Evolutionary conservation across 2,888 invertebrate species (phyloP).

Genomic region (Mesochorus sp.): DNA sequence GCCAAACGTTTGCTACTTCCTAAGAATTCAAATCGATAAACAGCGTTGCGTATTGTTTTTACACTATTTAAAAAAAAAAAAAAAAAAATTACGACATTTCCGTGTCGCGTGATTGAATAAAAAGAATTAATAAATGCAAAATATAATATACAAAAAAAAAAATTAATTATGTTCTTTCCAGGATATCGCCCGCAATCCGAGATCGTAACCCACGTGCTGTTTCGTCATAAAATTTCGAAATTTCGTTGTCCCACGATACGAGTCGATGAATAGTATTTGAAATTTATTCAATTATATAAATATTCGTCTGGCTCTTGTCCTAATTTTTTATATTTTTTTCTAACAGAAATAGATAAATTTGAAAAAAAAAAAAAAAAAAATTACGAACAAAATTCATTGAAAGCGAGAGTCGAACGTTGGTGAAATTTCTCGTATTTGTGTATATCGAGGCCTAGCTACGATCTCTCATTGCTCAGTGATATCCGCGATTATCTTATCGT

Average conservation of each 20-base stretch:
- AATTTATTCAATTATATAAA: too few relatives aligned
- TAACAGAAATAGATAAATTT: constrained; percentile 13
- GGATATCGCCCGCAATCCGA: too few relatives aligned
- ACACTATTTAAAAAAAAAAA: not conserved
- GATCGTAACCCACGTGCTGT: too few relatives aligned
- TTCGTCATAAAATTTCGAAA: too few relatives aligned
- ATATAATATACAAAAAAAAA: too few relatives aligned
- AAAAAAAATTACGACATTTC: not conserved
- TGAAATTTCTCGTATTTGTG: constrained; percentile 6
- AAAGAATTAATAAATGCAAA: too few relatives aligned
- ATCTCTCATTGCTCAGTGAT: constrained; percentile 45
- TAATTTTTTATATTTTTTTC: not conserved
- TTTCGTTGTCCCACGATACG: too few relatives aligned
- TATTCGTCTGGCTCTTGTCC: too few relatives aligned
- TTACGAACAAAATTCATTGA: not conserved
- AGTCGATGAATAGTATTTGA: too few relatives aligned
- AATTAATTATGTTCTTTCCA: too few relatives aligned
- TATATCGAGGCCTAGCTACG: constrained; percentile 48
- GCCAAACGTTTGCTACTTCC: constrained; percentile 74
- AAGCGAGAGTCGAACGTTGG: not conserved
- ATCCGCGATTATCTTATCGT: constrained; percentile 49
- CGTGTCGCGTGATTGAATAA: too few relatives aligned
- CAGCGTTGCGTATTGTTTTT: constrained; percentile 48
- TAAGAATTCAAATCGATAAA: constrained; percentile 64
- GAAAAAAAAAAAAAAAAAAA: not conserved